Base-by-base conservation (phyloP, 35 echinoderm and acorn worm species). In the Apostichopus californicus region DNA sequence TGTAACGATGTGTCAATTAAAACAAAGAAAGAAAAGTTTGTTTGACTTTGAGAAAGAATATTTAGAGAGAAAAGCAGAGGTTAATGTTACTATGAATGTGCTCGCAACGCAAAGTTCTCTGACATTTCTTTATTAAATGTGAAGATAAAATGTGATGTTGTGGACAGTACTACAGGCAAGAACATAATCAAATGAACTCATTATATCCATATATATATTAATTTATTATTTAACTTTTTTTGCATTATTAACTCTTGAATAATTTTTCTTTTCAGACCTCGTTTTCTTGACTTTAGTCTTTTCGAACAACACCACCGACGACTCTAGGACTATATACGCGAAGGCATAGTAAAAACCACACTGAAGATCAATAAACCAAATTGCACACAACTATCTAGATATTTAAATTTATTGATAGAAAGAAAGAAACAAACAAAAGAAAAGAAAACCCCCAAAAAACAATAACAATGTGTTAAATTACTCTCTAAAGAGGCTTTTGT, bases 71-170 rank as follows among this genome's bases (percentile, higher is more conserved):
- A 15, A 34, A 34, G 28, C 28, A 54, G 26, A 9, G 13, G 55
- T 65, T 65, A 82, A 14, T 55, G 15, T 82, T 55, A 82, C 79
- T 82, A 54, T 28, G 55, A 82, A 82, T 82, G 24, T 81, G 24
- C 53, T 82, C 20, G 18, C 18, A 78, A 78, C 17, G 9, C 46
- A 34, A 34, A 34, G 28, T 1, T 34, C 28, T 34, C 28, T 34
- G 28, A 34, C 28, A 34, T 82, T 54, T 54, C 13, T 82, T 55
- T 82, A 34, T 82, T 82, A 57, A 15, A 54, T 82, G 46, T 82
- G 15, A 15, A 65, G 8, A 15, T 65, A 65, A 15, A 65, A 65
- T 65, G 63, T 65, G 63, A 65, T 65, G 28, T 34, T 34, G 1
- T 65, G 63, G 15, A 65, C 63, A 65, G 63, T 65, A 65, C 63